These are phyloP conservation scores for Brachypteracias leptosomus DNA, from an alignment of 2,113 vertebrate species.

Conservation along the genomic window DNA sequence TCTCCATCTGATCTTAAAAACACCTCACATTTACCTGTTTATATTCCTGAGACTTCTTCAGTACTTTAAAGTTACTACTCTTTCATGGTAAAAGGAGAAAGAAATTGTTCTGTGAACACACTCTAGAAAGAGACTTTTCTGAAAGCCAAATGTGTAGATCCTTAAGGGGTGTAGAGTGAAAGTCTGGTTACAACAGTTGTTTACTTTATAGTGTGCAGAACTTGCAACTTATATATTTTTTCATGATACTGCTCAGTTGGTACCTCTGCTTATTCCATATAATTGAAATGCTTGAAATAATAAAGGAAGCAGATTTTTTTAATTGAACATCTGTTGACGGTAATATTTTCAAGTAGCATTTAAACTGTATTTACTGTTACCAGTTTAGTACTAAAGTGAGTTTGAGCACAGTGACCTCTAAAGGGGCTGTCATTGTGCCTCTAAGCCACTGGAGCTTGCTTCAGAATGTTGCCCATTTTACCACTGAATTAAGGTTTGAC, in stretches of 20 bases:
- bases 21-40: not conserved
- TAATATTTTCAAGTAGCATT: not conserved
- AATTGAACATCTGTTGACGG: not conserved
- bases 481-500: not conserved
- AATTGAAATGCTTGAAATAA: not conserved
- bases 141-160: not conserved
- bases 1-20: not conserved
- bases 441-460: not conserved
- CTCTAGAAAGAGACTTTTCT: not conserved
- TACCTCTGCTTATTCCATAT: not conserved
- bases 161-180: not conserved
- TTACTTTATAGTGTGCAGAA: not conserved
- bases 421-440: not conserved
- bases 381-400: not conserved
- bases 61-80: not conserved
- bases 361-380: not conserved
- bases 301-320: not conserved
- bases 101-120: not conserved
- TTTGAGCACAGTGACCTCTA: not conserved
- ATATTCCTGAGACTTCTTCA: not conserved
- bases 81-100: not conserved
- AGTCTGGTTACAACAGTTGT: not conserved
- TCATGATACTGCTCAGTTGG: not conserved
- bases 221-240: not conserved
- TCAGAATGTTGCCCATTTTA: not conserved